Conservation (phyloP, 1,140 invertebrate species). For the Cepaea nemoralis region DNA sequence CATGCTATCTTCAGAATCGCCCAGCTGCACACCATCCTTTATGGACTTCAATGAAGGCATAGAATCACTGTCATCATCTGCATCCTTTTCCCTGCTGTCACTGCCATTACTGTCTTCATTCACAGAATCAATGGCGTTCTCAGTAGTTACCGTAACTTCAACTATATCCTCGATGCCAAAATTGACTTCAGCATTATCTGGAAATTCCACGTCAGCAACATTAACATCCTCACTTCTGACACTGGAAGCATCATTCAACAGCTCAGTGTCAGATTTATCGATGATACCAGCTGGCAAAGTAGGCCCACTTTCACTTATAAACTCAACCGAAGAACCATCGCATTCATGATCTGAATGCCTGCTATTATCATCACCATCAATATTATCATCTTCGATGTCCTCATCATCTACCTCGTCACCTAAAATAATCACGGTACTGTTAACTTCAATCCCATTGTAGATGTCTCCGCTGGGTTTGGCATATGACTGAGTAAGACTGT, state of each 20-base stretch:
- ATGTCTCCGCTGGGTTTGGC: not conserved
- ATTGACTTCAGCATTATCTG: not conserved
- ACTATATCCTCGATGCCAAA: not conserved
- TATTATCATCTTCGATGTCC: not conserved
- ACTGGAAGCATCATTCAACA: not conserved
- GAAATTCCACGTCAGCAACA: not conserved
- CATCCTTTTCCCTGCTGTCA: not conserved
- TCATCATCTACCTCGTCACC: not conserved
- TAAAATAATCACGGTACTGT: conserved; percentile 7
- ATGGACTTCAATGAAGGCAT: not conserved
- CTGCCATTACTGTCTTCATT: not conserved
- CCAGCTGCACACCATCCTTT: not conserved
- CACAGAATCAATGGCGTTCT: not conserved
- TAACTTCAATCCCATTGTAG: not conserved
- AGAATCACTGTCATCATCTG: not conserved
- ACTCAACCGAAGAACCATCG: not conserved
- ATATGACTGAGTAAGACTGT: not conserved
- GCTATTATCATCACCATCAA: not conserved
- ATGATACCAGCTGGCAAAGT: not conserved
- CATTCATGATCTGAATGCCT: too few species aligned
- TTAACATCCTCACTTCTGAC: not conserved
- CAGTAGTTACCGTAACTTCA: not conserved
- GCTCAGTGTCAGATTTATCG: not conserved
- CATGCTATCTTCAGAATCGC: not conserved
- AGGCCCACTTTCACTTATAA: not conserved